Percentiles rank a stretch among this genome's conserved stretches.
These are phyloP conservation scores for Pseudopleuronectes americanus DNA, from an alignment of 2,797 vertebrate genomes.

Conservation along the genomic window DNA sequence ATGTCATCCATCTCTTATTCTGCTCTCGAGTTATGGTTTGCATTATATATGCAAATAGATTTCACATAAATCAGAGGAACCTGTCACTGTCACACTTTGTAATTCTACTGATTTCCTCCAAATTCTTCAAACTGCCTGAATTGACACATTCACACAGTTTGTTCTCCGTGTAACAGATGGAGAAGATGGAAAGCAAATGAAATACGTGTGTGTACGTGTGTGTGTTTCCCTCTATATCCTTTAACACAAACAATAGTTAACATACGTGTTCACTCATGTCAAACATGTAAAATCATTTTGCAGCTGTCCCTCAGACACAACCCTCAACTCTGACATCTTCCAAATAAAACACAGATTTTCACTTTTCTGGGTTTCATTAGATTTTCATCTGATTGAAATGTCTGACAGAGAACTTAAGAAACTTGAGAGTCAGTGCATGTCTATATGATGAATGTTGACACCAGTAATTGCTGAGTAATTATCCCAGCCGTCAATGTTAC, in stretches of 20 bases:
- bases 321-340: slow-evolving; percentile 17
- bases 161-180: no score
- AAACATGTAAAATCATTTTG: not conserved
- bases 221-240: no score
- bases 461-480: slow-evolving; percentile 5
- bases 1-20: not conserved
- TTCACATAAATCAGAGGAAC: no score
- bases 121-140: no score
- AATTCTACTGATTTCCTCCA: no score
- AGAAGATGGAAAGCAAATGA: no score
- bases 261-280: not conserved
- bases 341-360: slow-evolving; percentile 31
- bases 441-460: slow-evolving; percentile 7
- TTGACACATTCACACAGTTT: no score
- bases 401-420: slow-evolving; percentile 15
- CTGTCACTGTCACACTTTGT: no score
- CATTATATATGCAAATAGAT: no score
- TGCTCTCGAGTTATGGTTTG: not conserved
- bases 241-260: not conserved
- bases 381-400: slow-evolving; percentile 22
- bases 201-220: no score
- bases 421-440: slow-evolving; percentile 12
- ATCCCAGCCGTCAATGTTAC: slow-evolving; percentile 4
- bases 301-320: not conserved
- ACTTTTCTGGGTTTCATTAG: slow-evolving; percentile 3